Percentiles rank a stretch among this genome's conserved stretches.
phyloP scores from a whole-genome alignment of 2,113 vertebrate genomes.

The Haliaeetus leucogaster region DNA sequence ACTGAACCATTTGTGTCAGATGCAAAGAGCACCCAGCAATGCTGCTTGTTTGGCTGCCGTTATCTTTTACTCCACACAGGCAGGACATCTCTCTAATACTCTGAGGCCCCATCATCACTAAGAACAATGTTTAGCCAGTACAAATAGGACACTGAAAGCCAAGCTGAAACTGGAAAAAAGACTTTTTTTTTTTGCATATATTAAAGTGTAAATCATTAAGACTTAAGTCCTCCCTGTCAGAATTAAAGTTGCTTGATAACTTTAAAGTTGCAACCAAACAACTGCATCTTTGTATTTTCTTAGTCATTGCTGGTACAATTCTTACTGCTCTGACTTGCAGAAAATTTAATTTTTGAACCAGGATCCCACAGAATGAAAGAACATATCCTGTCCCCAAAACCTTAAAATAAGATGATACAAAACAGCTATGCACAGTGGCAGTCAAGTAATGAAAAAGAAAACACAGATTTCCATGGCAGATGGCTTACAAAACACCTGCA shows the following conservation, averaged over 20 bases:
- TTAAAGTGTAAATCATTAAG: neutral
- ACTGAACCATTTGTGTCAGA: neutral
- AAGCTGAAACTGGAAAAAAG: neutral
- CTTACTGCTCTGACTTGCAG: neutral
- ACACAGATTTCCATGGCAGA: neutral
- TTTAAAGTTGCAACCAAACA: neutral
- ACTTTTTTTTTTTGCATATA: neutral
- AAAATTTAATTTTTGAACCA: neutral
- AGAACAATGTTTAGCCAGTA: neutral
- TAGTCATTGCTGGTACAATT: neutral
- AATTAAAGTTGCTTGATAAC: neutral
- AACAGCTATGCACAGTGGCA: neutral
- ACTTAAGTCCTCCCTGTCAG: neutral
- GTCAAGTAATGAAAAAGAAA: neutral
- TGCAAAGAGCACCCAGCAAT: neutral
- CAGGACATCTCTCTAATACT: neutral
- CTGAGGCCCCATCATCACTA: neutral
- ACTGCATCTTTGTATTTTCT: neutral
- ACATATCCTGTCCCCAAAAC: neutral
- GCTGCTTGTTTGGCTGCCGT: accelerated
- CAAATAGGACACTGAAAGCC: neutral
- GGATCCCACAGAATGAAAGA: neutral
- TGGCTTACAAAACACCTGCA: neutral
- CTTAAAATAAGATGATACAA: neutral
- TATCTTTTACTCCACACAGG: neutral